Conservation (phyloP, 2,888 invertebrate genomes). For the Meandrusa payeni region DNA sequence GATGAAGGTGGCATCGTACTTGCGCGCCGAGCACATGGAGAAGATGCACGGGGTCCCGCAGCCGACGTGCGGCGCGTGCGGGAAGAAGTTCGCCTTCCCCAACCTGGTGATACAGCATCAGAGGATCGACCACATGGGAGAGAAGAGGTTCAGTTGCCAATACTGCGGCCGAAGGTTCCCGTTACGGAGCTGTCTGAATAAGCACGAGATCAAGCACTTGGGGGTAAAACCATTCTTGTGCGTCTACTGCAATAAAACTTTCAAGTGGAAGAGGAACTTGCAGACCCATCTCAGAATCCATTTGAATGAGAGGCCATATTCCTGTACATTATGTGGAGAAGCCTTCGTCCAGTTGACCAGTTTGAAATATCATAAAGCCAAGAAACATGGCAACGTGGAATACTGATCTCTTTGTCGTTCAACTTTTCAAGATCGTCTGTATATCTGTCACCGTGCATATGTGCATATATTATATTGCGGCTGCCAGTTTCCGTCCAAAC, state of each 20-base stretch:
- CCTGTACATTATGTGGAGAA: slow-evolving; percentile 43
- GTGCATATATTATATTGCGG: too few relatives aligned
- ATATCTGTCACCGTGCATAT: too few relatives aligned
- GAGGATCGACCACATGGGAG: slow-evolving; percentile 46
- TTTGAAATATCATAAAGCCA: slow-evolving; percentile 43
- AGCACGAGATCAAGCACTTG: neutral
- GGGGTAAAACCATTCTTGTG: neutral
- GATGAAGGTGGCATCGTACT: slow-evolving; percentile 38
- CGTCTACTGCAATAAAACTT: neutral
- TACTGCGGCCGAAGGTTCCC: too few relatives aligned
- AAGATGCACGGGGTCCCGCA: slow-evolving; percentile 42
- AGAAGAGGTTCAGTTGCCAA: slow-evolving; percentile 27
- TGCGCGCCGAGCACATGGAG: slow-evolving; percentile 44
- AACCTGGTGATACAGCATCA: slow-evolving; percentile 42
- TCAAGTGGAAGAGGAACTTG: slow-evolving; percentile 36
- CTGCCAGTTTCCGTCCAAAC: too few relatives aligned
- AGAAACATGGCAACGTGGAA: slow-evolving; percentile 35
- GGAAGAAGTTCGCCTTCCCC: slow-evolving; percentile 46
- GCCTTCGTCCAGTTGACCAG: slow-evolving; percentile 47
- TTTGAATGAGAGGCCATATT: slow-evolving; percentile 38
- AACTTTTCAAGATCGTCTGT: too few relatives aligned
- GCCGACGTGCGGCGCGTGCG: slow-evolving; percentile 46
- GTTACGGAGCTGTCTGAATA: neutral
- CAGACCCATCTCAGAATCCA: slow-evolving; percentile 42
- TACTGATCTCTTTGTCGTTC: too few relatives aligned